Evolutionary conservation across 2,797 vertebrate species (phyloP).

Genomic region (Psittacula echo): DNA sequence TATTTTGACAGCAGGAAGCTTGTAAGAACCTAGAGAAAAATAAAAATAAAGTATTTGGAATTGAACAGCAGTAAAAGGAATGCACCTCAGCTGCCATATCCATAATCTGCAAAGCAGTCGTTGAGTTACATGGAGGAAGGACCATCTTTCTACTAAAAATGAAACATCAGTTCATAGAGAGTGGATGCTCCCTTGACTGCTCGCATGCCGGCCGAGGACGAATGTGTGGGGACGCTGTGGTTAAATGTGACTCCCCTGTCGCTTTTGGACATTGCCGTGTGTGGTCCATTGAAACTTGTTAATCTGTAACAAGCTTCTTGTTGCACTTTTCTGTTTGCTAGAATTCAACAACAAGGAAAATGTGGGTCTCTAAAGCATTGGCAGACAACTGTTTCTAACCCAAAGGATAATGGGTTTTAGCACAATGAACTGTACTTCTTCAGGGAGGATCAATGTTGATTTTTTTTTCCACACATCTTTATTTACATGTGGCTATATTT

Average conservation of each 20-base stretch:
- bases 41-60: slow-evolving; percentile 34
- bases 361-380: slow-evolving; percentile 69
- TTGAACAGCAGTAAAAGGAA: slow-evolving; percentile 29
- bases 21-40: slow-evolving; percentile 27
- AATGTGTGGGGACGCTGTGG: background rate
- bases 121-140: slow-evolving; percentile 6
- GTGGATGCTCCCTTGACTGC: slow-evolving; percentile 30
- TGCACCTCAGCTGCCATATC: slow-evolving; percentile 56
- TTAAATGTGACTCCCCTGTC: background rate
- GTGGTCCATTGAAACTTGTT: background rate
- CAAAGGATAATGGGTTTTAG: slow-evolving; percentile 78
- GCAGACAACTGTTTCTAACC: slow-evolving; percentile 76
- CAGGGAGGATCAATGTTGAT: slow-evolving; percentile 77
- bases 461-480: slow-evolving; percentile 72
- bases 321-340: slow-evolving; percentile 63
- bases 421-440: slow-evolving; percentile 82
- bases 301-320: slow-evolving; percentile 55
- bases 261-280: background rate
- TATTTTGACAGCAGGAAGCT: slow-evolving; percentile 62
- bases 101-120: background rate
- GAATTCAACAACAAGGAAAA: slow-evolving; percentile 50
- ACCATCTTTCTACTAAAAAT: slow-evolving; percentile 39
- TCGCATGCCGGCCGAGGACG: background rate
- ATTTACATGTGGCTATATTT: slow-evolving; percentile 83
- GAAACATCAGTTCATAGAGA: slow-evolving; percentile 3